phyloP scores from a whole-genome alignment of 2,113 vertebrate species.

The Oenanthe oenanthe region DNA sequence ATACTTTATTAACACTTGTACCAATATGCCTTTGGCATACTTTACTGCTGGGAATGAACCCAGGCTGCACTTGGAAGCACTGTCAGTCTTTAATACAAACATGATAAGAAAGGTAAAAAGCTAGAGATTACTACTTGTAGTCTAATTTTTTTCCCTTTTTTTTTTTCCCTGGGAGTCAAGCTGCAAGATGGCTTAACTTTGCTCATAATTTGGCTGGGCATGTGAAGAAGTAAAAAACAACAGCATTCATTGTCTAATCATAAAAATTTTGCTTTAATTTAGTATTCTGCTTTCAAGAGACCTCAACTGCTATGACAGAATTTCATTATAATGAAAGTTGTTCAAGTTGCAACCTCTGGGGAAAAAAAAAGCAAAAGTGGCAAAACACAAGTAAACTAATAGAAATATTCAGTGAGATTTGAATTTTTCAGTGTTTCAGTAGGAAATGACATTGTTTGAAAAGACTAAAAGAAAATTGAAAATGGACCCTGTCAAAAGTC shows the following conservation, averaged over 20 bases:
- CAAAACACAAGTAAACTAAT: neutral
- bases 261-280: neutral
- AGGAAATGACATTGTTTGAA: neutral
- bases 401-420: neutral
- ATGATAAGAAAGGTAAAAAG: neutral
- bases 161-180: neutral
- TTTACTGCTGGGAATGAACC: neutral
- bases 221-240: neutral
- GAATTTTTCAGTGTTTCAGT: neutral
- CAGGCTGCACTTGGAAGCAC: neutral
- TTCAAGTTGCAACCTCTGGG: neutral
- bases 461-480: neutral
- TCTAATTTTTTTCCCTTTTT: neutral
- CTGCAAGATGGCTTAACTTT: neutral
- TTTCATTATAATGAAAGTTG: neutral
- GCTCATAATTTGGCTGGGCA: neutral
- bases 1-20: slow-evolving; percentile 51
- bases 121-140: neutral
- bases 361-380: neutral
- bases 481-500: neutral
- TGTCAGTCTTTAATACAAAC: neutral
- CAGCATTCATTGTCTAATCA: neutral
- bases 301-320: neutral
- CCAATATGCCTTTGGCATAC: neutral
- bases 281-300: neutral